Percentiles rank a stretch among this genome's conserved stretches.
Conservation (phyloP, 2,797 vertebrate species). For the Numenius phaeopus region DNA sequence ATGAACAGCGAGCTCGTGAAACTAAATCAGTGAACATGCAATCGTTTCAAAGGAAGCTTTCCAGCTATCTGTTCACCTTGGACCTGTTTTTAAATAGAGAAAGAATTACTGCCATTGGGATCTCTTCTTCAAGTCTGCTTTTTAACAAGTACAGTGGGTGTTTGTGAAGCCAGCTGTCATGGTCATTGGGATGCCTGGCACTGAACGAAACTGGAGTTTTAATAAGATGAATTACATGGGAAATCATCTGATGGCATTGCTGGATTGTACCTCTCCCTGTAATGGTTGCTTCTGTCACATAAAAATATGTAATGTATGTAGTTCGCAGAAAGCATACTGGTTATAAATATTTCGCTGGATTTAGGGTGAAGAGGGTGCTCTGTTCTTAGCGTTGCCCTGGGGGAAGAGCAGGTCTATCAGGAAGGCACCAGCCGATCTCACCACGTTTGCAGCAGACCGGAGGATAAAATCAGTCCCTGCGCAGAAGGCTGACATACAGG, state of each 20-base stretch:
- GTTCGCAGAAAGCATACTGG: neutral
- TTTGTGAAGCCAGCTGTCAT: neutral
- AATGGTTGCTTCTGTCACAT: neutral
- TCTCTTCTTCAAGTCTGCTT: neutral
- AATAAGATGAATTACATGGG: neutral
- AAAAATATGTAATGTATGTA: neutral
- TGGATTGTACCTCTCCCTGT: neutral
- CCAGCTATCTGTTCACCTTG: neutral
- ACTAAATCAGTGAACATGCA: rapidly evolving
- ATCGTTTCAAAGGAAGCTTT: neutral
- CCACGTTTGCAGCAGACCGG: rapidly evolving
- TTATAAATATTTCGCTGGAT: neutral
- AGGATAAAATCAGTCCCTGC: neutral
- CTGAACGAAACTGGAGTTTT: neutral
- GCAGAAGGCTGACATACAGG: neutral
- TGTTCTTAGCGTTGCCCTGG: rapidly evolving
- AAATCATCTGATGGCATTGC: neutral
- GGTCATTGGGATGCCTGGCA: neutral
- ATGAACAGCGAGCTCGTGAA: neutral
- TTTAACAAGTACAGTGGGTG: rapidly evolving
- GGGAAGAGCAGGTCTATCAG: neutral
- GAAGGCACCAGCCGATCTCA: neutral
- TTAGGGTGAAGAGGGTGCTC: neutral
- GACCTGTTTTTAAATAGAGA: neutral
- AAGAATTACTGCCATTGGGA: neutral